These are phyloP conservation scores for Monoplex corrugatus DNA, from an alignment of 2,888 invertebrate species.

Conservation along the genomic window DNA sequence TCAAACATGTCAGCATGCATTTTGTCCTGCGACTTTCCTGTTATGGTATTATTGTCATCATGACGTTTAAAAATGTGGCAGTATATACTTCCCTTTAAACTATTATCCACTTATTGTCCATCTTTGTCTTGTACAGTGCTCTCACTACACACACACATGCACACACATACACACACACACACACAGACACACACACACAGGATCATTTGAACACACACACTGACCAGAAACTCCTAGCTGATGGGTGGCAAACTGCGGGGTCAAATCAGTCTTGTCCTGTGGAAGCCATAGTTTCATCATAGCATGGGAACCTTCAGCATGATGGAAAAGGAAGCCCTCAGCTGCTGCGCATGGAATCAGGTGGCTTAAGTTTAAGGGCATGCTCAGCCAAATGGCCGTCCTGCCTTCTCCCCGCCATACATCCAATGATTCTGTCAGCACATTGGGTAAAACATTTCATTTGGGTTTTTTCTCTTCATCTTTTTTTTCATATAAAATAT, in stretches of 20 bases:
- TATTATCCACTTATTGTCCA: too few species aligned
- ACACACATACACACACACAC: not conserved
- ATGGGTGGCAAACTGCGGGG: conserved; percentile 78
- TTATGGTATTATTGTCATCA: too few species aligned
- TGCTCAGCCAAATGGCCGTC: conserved; percentile 73
- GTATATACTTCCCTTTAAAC: too few species aligned
- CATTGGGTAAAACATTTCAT: not conserved
- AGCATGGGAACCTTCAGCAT: conserved; percentile 74
- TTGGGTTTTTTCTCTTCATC: not conserved
- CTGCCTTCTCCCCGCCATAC: conserved; percentile 66
- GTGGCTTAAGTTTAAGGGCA: conserved; percentile 69
- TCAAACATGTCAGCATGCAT: too few species aligned
- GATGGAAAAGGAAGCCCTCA: conserved; percentile 77
- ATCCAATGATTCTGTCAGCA: conserved; percentile 63
- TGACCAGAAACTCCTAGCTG: conserved; percentile 80
- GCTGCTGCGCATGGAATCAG: conserved; percentile 70
- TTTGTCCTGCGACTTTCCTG: too few species aligned
- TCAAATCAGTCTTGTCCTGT: conserved; percentile 57
- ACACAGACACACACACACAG: not conserved
- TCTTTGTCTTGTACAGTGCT: too few species aligned
- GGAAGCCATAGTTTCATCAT: conserved; percentile 75
- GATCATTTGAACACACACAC: not conserved
- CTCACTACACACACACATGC: not conserved
- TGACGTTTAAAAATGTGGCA: too few species aligned
- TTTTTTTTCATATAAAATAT: not conserved